Conservation (phyloP, 2,113 vertebrate species). For the Gasterosteus nipponicus region DNA sequence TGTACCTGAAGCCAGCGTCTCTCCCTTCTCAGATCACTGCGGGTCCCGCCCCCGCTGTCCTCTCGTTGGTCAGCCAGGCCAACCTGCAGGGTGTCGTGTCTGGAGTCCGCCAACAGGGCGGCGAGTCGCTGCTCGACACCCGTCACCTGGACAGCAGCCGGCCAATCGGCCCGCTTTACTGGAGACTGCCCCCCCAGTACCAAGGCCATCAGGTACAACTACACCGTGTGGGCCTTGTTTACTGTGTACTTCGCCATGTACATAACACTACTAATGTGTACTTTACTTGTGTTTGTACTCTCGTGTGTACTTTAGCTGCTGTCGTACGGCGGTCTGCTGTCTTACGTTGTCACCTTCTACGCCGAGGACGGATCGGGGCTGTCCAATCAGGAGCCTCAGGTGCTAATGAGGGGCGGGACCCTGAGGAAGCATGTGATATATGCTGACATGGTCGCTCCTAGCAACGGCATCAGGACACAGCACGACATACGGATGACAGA, state of each 20-base stretch:
- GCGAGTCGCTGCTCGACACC: constrained; percentile 85
- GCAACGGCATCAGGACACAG: constrained; percentile 81
- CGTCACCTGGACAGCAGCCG: constrained; percentile 72
- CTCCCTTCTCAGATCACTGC: constrained; percentile 29
- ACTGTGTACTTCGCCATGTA: background rate
- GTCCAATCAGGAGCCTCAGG: constrained; percentile 91
- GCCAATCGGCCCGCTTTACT: constrained; percentile 86
- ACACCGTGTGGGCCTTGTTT: background rate
- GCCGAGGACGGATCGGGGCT: constrained; percentile 83
- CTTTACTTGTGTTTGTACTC: background rate
- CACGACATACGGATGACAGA: constrained; percentile 87
- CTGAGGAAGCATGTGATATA: constrained; percentile 88
- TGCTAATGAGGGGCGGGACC: constrained; percentile 90
- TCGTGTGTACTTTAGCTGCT: constrained; percentile 73
- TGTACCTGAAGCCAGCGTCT: background rate
- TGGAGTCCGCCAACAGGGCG: constrained; percentile 85
- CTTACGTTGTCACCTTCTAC: constrained; percentile 86
- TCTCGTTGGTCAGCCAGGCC: constrained; percentile 86
- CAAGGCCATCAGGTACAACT: constrained; percentile 85
- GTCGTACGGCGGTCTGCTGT: constrained; percentile 89
- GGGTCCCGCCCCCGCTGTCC: background rate
- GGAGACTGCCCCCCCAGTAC: constrained; percentile 86
- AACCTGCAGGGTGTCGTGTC: constrained; percentile 82
- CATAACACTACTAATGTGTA: too few species aligned
- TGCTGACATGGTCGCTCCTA: constrained; percentile 80